Base-by-base conservation (phyloP, 1,140 invertebrate genomes). In the Magallana gigas region DNA sequence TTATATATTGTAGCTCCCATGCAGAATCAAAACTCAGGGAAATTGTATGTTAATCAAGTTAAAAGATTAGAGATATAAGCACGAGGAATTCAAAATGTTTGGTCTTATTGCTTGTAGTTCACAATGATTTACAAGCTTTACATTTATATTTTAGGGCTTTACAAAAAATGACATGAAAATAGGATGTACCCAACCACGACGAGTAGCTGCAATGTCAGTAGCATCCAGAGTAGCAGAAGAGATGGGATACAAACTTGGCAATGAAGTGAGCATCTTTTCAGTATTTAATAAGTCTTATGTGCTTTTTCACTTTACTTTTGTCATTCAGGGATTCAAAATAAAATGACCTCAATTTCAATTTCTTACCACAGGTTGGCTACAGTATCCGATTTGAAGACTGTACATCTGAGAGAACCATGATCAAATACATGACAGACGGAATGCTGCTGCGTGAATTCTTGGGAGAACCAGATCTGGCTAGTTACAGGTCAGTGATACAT, bases 381-480 rank as follows among this genome's bases (percentile, higher is more conserved):
- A 96, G 96, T 90, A 97, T 97, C 90, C 94, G 97, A 89, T 97
- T 97, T 95, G 97, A 97, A 94, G 97, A 97, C 93, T 97, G 97
- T 92, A 97, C 97, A 5, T 97, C 96, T 29, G 96, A 97, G 91
- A 94, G 96, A 84, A 96, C 96, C 29, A 92, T 96, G 7, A 96
- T 99, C n/a, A 99, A 99, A 95, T 99, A 99, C 92, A 99, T 99
- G 99, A 99, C 99, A 68, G 99, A 99, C 95, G 99, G 99, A 93
- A 99, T 99, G 92, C 94, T 99, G 76, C 97, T 99, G 82, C 96
- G 99, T 93, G 99, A 99, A 95, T 99, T 99, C 95, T 95, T 99
- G 2, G 97, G 98, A 86, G 99, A 99, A 95, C 99, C 99, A 1
- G 98, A 99, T 96, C 95, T 99, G 48, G 97, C 96, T 64, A 97